These are phyloP conservation scores for Morinoia aosen DNA, from an alignment of 2,888 invertebrate genomes.

Conservation along the genomic window DNA sequence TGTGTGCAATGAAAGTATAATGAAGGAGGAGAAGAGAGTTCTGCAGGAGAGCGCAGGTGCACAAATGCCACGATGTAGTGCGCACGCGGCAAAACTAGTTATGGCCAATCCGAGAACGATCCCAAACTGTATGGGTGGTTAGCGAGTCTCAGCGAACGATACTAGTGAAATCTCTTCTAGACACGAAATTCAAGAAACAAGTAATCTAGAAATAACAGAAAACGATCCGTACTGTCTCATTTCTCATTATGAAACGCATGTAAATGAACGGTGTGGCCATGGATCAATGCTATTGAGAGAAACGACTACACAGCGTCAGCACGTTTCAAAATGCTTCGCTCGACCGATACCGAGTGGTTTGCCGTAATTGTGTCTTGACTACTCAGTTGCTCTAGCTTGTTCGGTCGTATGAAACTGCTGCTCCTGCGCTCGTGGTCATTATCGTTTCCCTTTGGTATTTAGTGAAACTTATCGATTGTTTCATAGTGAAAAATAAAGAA, in stretches of 20 bases:
- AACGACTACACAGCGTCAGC: slow-evolving; percentile 33
- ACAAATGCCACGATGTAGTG: slow-evolving; percentile 53
- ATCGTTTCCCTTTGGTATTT: slow-evolving; percentile 38
- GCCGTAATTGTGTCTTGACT: slow-evolving; percentile 54
- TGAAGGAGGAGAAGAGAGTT: slow-evolving; percentile 54
- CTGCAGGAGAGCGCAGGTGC: slow-evolving; percentile 51
- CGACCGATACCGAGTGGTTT: slow-evolving; percentile 52
- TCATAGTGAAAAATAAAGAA: background rate
- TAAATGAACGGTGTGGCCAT: background rate
- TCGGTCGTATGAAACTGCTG: slow-evolving; percentile 52
- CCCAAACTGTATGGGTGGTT: slow-evolving; percentile 54
- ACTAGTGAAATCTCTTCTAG: background rate
- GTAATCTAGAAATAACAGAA: background rate
- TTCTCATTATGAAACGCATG: slow-evolving; percentile 33
- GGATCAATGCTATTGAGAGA: slow-evolving; percentile 33
- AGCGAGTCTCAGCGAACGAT: slow-evolving; percentile 45
- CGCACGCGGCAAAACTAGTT: slow-evolving; percentile 56
- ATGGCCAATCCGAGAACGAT: slow-evolving; percentile 56
- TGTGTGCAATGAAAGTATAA: slow-evolving; percentile 53
- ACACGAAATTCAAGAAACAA: background rate
- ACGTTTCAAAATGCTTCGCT: slow-evolving; percentile 52
- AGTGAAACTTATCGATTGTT: background rate
- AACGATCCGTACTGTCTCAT: background rate
- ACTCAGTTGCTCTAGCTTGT: slow-evolving; percentile 52
- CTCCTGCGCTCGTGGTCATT: slow-evolving; percentile 48